Evolutionary conservation across 2,888 invertebrate species (phyloP), one percentile per base, ranked within the genome.

Genomic region (Syrphus vitripennis): DNA sequence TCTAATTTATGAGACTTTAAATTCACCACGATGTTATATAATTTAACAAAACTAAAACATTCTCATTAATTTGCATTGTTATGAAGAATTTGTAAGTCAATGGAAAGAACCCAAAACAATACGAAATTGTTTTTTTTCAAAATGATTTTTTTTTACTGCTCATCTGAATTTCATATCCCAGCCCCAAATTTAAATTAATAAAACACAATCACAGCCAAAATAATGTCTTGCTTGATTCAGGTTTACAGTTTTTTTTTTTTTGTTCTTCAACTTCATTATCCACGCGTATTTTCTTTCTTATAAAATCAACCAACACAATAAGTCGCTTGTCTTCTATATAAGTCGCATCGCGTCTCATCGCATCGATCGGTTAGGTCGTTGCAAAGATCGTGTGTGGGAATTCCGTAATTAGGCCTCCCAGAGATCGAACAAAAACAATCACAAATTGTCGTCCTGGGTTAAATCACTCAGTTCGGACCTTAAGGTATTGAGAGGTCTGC

Each of bases 361-460:
- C 10, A 14, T 50, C 50, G 6, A 10, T 24, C 14, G 21, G 16
- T 24, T 21, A 3, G 48, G 48, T 21, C 50, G 50, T 50, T 29
- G 45, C 71, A 24, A 78, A 71, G 78, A 79, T 83, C 83, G 87
- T 87, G 87, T 87, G 87, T 87, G 87, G 87, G 87, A 87, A 87
- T 87, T 83, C 45, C 67, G 83, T 87, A 82, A 87, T 87, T 83
- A 87, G 82, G 87, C 83, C 83, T 83, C 87, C 83, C 83, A 82
- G 79, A 48, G 75, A 74, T 72, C 70, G 82, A 75, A 87, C 78
- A 87, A 87, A 87, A 87, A 87, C 82, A 83, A 83, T 82, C 87
- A 79, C 87, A 83, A 82, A 82, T 86, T 86, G 87, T 83, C 75
- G 83, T 83, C 78, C 72, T 45, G 78, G 71, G 74, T 75, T 83